These are phyloP conservation scores for Carterocephalus palaemon DNA, from an alignment of 2,888 invertebrate genomes.

Conservation along the genomic window DNA sequence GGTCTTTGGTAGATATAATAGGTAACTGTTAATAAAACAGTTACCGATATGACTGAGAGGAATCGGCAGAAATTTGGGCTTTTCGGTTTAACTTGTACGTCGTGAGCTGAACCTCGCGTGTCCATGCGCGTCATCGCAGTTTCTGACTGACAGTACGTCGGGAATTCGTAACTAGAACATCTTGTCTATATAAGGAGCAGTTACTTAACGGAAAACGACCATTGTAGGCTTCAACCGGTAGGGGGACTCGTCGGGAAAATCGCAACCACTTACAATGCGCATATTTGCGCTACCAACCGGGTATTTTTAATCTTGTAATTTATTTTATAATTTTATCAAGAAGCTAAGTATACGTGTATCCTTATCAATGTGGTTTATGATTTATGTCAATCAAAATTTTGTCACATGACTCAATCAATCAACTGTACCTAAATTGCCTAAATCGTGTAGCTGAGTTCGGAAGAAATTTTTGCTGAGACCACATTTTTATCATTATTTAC, in stretches of 20 bases:
- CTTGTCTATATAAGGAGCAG: slow-evolving; percentile 38
- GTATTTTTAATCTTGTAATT: too few relatives aligned
- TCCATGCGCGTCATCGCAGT: slow-evolving; percentile 67
- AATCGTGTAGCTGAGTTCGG: too few relatives aligned
- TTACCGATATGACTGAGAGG: slow-evolving; percentile 40
- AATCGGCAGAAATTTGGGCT: slow-evolving; percentile 54
- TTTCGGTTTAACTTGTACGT: slow-evolving; percentile 51
- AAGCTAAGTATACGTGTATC: too few relatives aligned
- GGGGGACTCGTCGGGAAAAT: slow-evolving; percentile 27
- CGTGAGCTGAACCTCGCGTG: slow-evolving; percentile 49
- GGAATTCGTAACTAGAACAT: slow-evolving; percentile 56
- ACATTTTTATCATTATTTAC: too few relatives aligned
- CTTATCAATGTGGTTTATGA: too few relatives aligned
- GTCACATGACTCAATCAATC: too few relatives aligned
- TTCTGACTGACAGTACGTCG: slow-evolving; percentile 56
- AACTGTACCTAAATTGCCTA: too few relatives aligned
- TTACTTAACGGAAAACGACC: slow-evolving; percentile 38
- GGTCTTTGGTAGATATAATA: slow-evolving; percentile 51
- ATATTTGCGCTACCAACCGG: neutral
- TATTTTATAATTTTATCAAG: too few relatives aligned
- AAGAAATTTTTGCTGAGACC: neutral
- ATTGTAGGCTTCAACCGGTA: slow-evolving; percentile 60
- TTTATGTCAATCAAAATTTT: too few relatives aligned
- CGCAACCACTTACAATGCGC: slow-evolving; percentile 2
- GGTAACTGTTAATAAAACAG: slow-evolving; percentile 39